Evolutionary conservation across 2,113 vertebrate species (phyloP), one percentile per base, ranked within the genome.

Genomic region (Elaphurus davidianus): DNA sequence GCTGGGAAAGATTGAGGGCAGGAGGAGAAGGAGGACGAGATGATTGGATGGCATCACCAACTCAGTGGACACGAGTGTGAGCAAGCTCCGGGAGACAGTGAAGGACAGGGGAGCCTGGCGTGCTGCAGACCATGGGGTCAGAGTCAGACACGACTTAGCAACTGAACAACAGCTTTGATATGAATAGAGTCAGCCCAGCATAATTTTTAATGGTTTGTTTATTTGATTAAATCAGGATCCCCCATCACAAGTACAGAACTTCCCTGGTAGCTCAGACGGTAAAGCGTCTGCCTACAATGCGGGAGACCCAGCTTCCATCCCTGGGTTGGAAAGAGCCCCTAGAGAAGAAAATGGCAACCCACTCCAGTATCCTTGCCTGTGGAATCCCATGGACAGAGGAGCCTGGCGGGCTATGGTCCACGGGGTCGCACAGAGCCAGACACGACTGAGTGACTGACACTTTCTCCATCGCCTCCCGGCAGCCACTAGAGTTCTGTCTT

Each of bases 391-490:
- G 36, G 67, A 40, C 36, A 25, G 67, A 19, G 67, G 36, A 40
- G 67, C 36, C 67, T 40, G 36, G 67, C 23, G 21, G 57, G 67
- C 67, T 23, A 7, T 11, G 0, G 36, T 74, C 67, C 21, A 1
- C 0, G 11, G 67, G 21, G 36, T 40, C 36, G 3, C 64, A 74
- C 0, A 43, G 71, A 43, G 36, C 3, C 3, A 0, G 2, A 74
- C 71, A 1, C 0, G 11, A 43, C 36, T 43, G 23, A 27, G 71
- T 1, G 23, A 27, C 40, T 15, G 36, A 23, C 67, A 0, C 6
- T 74, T 40, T 23, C 67, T 71, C 36, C n/a, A 6, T 74, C 74
- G 4, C 74, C 74, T 45, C 43, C 45, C 8, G 1, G 45, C 43
- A 30, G 27, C 27, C 27, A 2, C 76, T 17, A 33, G 45, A 79